phyloP scores from a whole-genome alignment of 1,140 invertebrate genomes.

The Trissolcus basalis region DNA sequence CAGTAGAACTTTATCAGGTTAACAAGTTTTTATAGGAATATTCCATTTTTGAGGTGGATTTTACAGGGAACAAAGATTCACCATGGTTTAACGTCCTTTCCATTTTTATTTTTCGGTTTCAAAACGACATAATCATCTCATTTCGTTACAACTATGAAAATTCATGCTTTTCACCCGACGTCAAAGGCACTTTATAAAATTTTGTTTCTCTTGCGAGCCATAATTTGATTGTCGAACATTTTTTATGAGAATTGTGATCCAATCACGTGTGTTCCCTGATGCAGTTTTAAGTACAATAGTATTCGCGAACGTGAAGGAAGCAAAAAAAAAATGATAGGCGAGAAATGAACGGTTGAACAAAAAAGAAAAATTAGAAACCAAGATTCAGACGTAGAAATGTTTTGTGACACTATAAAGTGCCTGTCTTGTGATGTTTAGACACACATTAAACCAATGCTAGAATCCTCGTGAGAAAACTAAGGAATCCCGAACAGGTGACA shows the following conservation, averaged over 20 bases:
- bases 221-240: slow-evolving; percentile 61
- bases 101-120: no score
- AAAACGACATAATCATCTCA: no score
- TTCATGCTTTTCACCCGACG: slow-evolving; percentile 38
- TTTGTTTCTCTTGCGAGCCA: slow-evolving; percentile 19
- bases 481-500: slow-evolving; percentile 16
- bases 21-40: slow-evolving; percentile 35
- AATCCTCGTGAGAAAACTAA: slow-evolving; percentile 62
- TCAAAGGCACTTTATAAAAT: slow-evolving; percentile 39
- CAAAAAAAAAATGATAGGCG: slow-evolving; percentile 27
- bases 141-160: slow-evolving; percentile 9
- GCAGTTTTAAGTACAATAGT: slow-evolving; percentile 63
- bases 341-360: slow-evolving; percentile 63
- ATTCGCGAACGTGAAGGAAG: slow-evolving; percentile 62
- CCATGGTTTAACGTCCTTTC: not conserved
- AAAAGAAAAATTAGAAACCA: slow-evolving; percentile 72
- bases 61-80: slow-evolving; percentile 19
- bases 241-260: slow-evolving; percentile 62
- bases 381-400: slow-evolving; percentile 71
- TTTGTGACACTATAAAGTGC: slow-evolving; percentile 76
- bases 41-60: slow-evolving; percentile 37
- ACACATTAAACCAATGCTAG: slow-evolving; percentile 66
- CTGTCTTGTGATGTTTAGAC: slow-evolving; percentile 74
- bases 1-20: slow-evolving; percentile 14
- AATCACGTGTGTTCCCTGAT: slow-evolving; percentile 65